phyloP scores from a whole-genome alignment of 2,797 vertebrate species.

The Rhadinocentrus ornatus region DNA sequence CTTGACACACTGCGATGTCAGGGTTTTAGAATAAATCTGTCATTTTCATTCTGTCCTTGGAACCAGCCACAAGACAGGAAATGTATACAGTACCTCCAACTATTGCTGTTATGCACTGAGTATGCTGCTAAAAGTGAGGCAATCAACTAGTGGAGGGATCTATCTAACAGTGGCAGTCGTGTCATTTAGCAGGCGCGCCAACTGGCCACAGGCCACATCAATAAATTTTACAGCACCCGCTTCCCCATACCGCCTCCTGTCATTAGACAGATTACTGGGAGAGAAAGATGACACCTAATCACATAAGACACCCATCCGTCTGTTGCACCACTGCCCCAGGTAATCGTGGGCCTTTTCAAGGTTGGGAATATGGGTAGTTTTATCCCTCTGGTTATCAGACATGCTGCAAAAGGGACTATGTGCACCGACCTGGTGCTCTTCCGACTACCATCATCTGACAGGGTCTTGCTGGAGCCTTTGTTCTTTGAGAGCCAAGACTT shows the following conservation, averaged over 20 bases:
- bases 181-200: constrained; percentile 78
- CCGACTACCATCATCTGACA: constrained; percentile 90
- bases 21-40: constrained; percentile 36
- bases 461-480: constrained; percentile 90
- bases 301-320: constrained; percentile 74
- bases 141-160: constrained; percentile 71
- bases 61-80: constrained; percentile 40
- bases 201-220: constrained; percentile 80
- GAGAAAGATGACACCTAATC: constrained; percentile 78
- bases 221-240: constrained; percentile 79
- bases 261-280: constrained; percentile 77
- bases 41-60: constrained; percentile 67
- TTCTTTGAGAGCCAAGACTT: constrained; percentile 98
- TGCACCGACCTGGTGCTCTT: constrained; percentile 92
- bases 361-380: constrained; percentile 39
- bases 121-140: constrained; percentile 59
- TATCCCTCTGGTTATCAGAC: constrained; percentile 55
- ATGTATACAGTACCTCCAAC: constrained; percentile 38
- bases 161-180: constrained; percentile 68
- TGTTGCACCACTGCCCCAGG: constrained; percentile 64
- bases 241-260: constrained; percentile 73
- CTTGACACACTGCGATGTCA: constrained; percentile 14
- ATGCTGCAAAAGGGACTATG: constrained; percentile 41
- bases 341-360: constrained; percentile 55
- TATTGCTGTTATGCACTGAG: constrained; percentile 59